Evolutionary conservation across 2,888 invertebrate species (phyloP), one percentile per base, ranked within the genome.

Genomic region (Pachliopta kotzebuea): DNA sequence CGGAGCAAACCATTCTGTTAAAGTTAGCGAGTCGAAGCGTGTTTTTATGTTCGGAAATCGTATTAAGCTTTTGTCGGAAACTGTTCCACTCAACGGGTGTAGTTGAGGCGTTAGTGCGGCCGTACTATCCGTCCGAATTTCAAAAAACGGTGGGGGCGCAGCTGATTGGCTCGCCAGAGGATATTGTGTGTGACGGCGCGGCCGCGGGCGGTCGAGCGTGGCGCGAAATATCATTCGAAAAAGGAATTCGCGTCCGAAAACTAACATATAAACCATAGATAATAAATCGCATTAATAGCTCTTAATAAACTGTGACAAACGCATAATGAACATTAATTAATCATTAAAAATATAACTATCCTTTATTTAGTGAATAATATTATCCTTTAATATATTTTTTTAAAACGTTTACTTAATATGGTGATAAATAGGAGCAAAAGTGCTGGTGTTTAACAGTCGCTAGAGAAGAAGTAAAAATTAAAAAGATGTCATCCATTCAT

Each of bases 21-120:
- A 89, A 89, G 88, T 90, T 90, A 88, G 88, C 86, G 85, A 86
- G 85, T 86, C 86, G 86, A 87, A 90, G 90, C 90, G 89, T 88
- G 91, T 91, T 91, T 90, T 91, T 91, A 88, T 90, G 90, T 90
- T 91, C 85, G 88, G 88, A 90, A 91, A 91, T 91, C 89, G 90
- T 88, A 91, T 90, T 91, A 91, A 89, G 90, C 90, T 91, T 90
- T 91, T 91, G 91, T 91, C 89, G 87, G 90, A 82, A 90, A 90
- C 86, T 89, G 91, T 90, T 87, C 84, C 88, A 90, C 85, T 91
- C 90, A 90, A 84, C 90, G 88, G 83, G 90, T 85, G 85, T 88
- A 89, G 90, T 89, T 85, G 86, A 87, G 88, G 83, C 85, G 88
- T 84, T 87, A 84, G 89, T 87, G 88, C 81, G 88, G 90, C 88